Evolutionary conservation across 2,888 invertebrate genomes (phyloP).

Genomic region (Trachelus tabidus): DNA sequence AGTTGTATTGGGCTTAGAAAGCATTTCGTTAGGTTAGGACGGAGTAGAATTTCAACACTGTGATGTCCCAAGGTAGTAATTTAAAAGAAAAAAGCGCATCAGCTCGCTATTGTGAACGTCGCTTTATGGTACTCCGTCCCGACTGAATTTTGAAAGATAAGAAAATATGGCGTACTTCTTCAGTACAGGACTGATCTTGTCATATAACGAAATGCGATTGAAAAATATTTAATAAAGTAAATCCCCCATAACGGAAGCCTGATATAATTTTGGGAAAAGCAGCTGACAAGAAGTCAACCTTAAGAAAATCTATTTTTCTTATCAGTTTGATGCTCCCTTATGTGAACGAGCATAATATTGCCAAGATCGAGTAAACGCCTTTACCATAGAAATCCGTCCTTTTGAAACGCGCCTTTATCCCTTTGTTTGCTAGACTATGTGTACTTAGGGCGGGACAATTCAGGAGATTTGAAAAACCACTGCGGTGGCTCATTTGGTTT

Average conservation of each 20-base stretch:
- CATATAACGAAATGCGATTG: not conserved
- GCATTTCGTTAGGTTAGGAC: no score
- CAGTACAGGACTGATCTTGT: not conserved
- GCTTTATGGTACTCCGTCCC: no score
- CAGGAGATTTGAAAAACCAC: not conserved
- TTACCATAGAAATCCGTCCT: not conserved
- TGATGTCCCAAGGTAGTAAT: no score
- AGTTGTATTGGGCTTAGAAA: no score
- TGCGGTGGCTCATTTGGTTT: not conserved
- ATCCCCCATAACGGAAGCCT: not conserved
- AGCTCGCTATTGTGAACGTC: no score
- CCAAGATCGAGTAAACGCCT: not conserved
- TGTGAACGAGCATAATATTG: not conserved
- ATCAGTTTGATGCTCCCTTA: not conserved
- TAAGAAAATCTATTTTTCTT: not conserved
- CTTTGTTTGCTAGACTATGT: not conserved
- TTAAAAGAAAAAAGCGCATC: no score
- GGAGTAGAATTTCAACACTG: no score
- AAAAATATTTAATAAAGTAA: not conserved
- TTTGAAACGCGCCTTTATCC: not conserved
- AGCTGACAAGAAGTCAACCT: not conserved
- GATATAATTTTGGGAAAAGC: not conserved
- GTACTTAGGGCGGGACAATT: not conserved
- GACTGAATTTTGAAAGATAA: not conserved
- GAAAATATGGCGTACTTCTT: not conserved